These are phyloP conservation scores for Amblyjoppa fuscipennis DNA, from an alignment of 2,888 invertebrate species.

Conservation along the genomic window DNA sequence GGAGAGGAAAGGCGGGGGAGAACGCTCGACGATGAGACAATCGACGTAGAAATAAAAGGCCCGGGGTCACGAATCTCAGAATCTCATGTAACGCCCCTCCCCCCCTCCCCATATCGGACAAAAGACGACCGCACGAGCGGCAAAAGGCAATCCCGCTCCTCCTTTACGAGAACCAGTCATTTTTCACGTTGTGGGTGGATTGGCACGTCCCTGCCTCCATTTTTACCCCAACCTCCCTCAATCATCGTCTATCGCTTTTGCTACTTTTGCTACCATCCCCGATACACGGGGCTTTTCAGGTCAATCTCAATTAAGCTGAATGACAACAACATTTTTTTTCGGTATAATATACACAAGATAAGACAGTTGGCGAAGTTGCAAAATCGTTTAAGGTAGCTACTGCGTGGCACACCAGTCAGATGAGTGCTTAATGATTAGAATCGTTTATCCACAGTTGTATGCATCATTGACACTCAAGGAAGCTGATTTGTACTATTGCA, in stretches of 20 bases:
- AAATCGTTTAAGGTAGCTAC: not conserved
- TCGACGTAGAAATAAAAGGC: conserved; percentile 56
- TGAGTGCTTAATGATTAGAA: no score
- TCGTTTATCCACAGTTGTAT: no score
- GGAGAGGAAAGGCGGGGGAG: not conserved
- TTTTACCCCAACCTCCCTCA: not conserved
- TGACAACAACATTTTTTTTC: not conserved
- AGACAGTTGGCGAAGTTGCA: not conserved
- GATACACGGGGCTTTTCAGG: not conserved
- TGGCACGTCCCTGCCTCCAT: conserved; percentile 25
- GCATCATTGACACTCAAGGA: no score
- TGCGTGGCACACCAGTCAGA: no score
- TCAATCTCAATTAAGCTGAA: not conserved
- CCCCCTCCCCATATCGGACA: conserved; percentile 31
- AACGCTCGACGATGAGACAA: conserved; percentile 32
- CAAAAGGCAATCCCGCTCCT: conserved; percentile 55
- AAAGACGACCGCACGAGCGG: conserved; percentile 27
- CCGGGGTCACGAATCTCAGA: conserved; percentile 50
- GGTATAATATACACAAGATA: no score
- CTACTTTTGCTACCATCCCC: not conserved
- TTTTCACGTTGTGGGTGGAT: conserved; percentile 49
- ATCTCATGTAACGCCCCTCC: conserved; percentile 45
- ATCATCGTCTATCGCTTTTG: not conserved
- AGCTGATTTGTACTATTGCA: no score
- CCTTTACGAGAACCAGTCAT: conserved; percentile 41